Evolutionary conservation across 2,113 vertebrate species (phyloP).

Genomic region (Lathamus discolor): DNA sequence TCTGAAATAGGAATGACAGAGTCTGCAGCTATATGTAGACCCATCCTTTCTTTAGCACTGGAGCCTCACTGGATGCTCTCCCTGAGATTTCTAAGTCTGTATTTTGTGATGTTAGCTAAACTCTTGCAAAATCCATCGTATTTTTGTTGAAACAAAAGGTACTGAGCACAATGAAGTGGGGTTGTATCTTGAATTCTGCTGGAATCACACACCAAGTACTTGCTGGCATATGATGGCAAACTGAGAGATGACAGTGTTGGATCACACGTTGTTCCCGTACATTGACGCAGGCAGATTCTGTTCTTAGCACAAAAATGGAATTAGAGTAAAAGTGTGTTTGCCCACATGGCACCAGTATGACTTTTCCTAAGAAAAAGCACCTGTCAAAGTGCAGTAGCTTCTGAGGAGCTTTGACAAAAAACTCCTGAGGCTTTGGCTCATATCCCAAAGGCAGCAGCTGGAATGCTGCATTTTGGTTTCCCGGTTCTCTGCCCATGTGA

Average conservation of each 20-base stretch:
- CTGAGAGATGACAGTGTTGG: neutral
- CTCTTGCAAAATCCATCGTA: neutral
- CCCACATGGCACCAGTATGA: neutral
- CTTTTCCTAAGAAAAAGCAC: neutral
- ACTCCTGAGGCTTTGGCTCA: neutral
- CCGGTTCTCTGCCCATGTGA: neutral
- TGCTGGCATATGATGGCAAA: neutral
- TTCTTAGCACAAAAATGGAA: neutral
- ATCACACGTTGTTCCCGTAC: rapidly evolving
- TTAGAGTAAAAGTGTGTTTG: neutral
- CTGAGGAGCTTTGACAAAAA: neutral
- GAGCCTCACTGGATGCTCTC: neutral
- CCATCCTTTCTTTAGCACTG: neutral
- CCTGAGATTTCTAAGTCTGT: neutral
- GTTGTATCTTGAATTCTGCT: neutral
- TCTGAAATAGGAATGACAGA: neutral
- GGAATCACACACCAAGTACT: neutral
- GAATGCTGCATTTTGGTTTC: neutral
- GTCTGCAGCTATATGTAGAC: neutral
- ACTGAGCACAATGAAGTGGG: neutral
- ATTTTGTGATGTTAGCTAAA: neutral
- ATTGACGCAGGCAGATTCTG: neutral
- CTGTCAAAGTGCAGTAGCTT: neutral
- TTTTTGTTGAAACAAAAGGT: neutral
- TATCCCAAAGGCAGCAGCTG: neutral